phyloP scores from a whole-genome alignment of 1,140 invertebrate genomes.

The Dendroctonus ponderosae region DNA sequence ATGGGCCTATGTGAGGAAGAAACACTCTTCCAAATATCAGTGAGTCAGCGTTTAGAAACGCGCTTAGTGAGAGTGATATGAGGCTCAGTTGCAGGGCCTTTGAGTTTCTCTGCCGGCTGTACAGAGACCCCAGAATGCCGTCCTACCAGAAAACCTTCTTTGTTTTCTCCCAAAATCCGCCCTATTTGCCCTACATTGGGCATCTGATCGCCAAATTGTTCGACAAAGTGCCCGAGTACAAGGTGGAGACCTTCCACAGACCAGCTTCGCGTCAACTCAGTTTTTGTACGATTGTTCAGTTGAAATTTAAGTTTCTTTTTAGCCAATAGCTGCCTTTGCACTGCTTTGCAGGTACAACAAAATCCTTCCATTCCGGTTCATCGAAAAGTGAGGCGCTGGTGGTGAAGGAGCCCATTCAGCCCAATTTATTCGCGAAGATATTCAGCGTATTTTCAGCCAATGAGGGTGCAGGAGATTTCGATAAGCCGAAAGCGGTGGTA shows the following conservation, averaged over 20 bases:
- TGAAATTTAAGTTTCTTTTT: not conserved
- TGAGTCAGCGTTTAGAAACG: constrained; percentile 32
- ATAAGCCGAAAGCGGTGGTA: constrained; percentile 22
- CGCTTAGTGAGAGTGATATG: not conserved
- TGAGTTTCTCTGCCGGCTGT: constrained; percentile 53
- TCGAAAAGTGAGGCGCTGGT: constrained; percentile 11
- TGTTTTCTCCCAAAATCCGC: constrained; percentile 43
- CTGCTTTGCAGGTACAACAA: constrained; percentile 25
- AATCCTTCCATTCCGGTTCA: constrained; percentile 8
- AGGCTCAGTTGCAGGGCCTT: constrained; percentile 44
- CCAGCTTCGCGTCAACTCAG: constrained; percentile 25
- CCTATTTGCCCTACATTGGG: constrained; percentile 54
- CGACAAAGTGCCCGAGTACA: constrained; percentile 40
- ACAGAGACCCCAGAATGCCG: constrained; percentile 47
- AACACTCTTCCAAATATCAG: constrained; percentile 57
- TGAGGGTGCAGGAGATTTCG: constrained; percentile 6
- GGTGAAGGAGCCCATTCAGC: not conserved
- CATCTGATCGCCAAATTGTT: constrained; percentile 52
- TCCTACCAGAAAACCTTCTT: constrained; percentile 50
- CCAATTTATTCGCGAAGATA: constrained; percentile 30
- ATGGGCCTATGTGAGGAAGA: constrained; percentile 55
- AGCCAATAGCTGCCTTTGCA: not conserved
- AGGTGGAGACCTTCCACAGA: constrained; percentile 28
- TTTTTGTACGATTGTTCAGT: constrained; percentile 11
- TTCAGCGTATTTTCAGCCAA: constrained; percentile 25